Evolutionary conservation across 2,113 vertebrate species (phyloP).

Genomic region (Neolamprologus fasciatus): DNA sequence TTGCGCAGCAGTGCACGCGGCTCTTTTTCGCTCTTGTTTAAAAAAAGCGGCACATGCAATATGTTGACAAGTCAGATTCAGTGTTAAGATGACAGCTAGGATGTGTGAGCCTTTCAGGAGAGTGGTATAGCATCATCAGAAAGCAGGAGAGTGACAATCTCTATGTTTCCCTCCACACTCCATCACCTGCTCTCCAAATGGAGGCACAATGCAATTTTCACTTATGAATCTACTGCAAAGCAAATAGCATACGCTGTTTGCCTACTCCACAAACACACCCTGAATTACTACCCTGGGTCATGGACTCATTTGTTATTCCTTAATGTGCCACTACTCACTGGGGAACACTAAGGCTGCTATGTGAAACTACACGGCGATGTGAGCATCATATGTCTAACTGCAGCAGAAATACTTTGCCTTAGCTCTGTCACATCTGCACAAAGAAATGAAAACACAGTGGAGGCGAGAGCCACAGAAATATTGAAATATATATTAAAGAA

Average conservation of each 20-base stretch:
- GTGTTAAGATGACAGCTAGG: constrained; percentile 31
- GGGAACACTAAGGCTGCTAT: constrained; percentile 47
- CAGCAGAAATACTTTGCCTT: constrained; percentile 26
- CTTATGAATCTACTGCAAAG: constrained; percentile 60
- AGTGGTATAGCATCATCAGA: constrained; percentile 18
- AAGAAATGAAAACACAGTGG: constrained; percentile 16
- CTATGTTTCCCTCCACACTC: constrained; percentile 45
- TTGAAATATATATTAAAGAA: constrained; percentile 69
- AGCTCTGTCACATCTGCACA: background rate
- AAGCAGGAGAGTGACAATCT: constrained; percentile 33
- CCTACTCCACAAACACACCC: constrained; percentile 49
- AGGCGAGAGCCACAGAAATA: constrained; percentile 42
- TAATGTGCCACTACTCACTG: constrained; percentile 62
- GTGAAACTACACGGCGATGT: constrained; percentile 19
- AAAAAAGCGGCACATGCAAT: background rate
- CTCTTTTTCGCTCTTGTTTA: background rate
- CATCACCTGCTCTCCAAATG: constrained; percentile 59
- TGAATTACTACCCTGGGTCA: constrained; percentile 58
- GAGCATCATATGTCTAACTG: constrained; percentile 45
- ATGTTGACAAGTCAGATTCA: constrained; percentile 11
- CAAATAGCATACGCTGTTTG: constrained; percentile 57
- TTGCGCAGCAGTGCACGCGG: background rate
- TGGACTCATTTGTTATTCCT: constrained; percentile 67
- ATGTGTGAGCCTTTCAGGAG: constrained; percentile 34
- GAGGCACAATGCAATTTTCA: constrained; percentile 65